Evolutionary conservation across 2,888 invertebrate genomes (phyloP), one percentile per base, ranked within the genome.

Genomic region (Allygus modestus): DNA sequence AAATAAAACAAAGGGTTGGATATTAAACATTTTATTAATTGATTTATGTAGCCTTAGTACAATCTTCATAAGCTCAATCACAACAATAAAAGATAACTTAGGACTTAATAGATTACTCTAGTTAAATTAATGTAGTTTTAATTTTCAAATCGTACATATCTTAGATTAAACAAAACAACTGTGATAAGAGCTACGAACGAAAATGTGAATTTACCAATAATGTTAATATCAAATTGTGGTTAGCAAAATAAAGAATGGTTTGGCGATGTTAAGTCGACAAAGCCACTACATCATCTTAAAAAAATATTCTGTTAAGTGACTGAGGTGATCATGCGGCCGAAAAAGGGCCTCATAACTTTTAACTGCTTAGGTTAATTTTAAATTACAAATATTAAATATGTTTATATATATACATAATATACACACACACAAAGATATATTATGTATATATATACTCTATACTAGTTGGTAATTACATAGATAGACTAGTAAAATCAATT

Each of bases 401-500:
- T 33, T 11, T 71, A 77, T 77, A 77, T 77, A 77, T 77, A 77
- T 23, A 58, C 23, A 58, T 2, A 58, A 58, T 58, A 58, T 23
- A 23, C 23, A 58, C 20, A 58, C 12, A 58, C 58, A 65, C 28
- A 65, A 65, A 17, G 65, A 54, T 54, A 54, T 65, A 17, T 28
- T 28, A 17, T 65, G 15, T 71, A 20, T 71, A 77, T 77, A 79
- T 79, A 79, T 58, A 58, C 79, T 79, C 75, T 83, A 83, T 23
- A 83, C 73, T 83, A 83, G 54, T 75, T 73, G 83, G 73, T 73
- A 83, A 83, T 75, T 83, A 83, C 83, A 83, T 31, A 33, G 71
- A 82, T 41, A 83, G 83, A 83, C 83, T 83, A 83, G 83, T 83
- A 41, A 82, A 83, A 54, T 73, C 15, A 73, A 73, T 83, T 83